Conservation (phyloP, 2,797 vertebrate species). For the Gallirallus australis region DNA sequence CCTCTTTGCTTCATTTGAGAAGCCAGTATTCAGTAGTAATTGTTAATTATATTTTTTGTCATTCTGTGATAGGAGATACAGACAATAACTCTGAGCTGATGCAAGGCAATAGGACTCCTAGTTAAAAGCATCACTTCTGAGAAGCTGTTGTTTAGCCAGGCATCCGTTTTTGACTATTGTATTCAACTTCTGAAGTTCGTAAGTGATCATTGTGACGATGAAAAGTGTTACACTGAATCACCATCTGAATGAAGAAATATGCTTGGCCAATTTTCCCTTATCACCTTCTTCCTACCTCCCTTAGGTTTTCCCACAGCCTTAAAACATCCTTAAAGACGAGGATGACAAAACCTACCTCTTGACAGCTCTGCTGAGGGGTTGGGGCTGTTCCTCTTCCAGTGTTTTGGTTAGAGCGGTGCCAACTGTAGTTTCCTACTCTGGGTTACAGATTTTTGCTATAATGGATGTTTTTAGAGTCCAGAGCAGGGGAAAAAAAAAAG, state of each 20-base stretch:
- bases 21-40: not conserved
- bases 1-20: constrained; percentile 44
- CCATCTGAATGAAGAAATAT: not conserved
- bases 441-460: not conserved
- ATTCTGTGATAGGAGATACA: not conserved
- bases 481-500: not conserved
- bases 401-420: not conserved
- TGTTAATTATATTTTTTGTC: constrained; percentile 38
- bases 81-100: not conserved
- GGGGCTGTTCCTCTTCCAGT: not conserved
- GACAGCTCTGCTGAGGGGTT: not conserved
- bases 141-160: not conserved
- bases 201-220: not conserved
- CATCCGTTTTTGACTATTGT: not conserved
- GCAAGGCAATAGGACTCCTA: not conserved
- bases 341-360: not conserved
- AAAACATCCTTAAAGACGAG: not conserved
- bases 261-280: not conserved
- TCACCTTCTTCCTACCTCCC: not conserved
- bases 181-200: not conserved
- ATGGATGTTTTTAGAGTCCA: constrained; percentile 25
- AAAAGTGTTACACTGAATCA: not conserved
- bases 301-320: not conserved
- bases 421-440: not conserved
- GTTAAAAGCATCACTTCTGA: not conserved